Evolutionary conservation across 2,797 vertebrate species (phyloP).

Genomic region (Melanotaenia trifasciata): DNA sequence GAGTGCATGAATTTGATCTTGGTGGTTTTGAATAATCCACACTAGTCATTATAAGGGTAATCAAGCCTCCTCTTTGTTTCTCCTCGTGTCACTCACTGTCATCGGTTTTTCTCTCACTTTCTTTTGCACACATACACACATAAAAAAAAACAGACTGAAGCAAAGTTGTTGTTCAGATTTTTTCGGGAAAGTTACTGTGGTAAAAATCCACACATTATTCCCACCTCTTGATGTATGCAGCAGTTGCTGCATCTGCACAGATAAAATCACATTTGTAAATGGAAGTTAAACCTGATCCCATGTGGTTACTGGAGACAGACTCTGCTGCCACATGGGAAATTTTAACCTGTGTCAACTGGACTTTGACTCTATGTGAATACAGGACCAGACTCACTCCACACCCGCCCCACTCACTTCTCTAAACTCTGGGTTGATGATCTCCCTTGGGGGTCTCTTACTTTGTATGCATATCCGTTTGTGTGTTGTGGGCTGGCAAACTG

Average conservation of each 20-base stretch:
- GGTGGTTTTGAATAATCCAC: conserved; percentile 76
- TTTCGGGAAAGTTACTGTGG: neutral
- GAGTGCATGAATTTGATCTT: conserved; percentile 69
- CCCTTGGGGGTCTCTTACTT: conserved; percentile 43
- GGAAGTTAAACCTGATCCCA: conserved; percentile 17
- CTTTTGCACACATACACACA: conserved; percentile 18
- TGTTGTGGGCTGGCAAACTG: conserved; percentile 58
- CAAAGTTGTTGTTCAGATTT: conserved; percentile 17
- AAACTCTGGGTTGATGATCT: conserved; percentile 36
- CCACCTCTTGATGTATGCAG: neutral
- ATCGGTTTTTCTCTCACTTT: conserved; percentile 47
- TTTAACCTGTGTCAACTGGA: neutral
- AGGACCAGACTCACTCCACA: neutral
- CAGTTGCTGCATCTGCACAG: conserved; percentile 11
- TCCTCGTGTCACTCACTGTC: conserved; percentile 67
- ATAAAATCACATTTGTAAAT: conserved; percentile 15
- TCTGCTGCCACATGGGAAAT: conserved; percentile 23
- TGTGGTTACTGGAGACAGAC: neutral
- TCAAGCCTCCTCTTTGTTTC: conserved; percentile 70
- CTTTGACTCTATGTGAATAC: conserved; percentile 6
- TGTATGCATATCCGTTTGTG: conserved; percentile 10
- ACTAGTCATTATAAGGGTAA: conserved; percentile 72
- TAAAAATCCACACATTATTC: neutral
- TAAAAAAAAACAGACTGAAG: conserved; percentile 15
- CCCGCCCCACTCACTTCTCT: conserved; percentile 14